Evolutionary conservation across 2,888 invertebrate species (phyloP).

Genomic region (Drosophila yooni): DNA sequence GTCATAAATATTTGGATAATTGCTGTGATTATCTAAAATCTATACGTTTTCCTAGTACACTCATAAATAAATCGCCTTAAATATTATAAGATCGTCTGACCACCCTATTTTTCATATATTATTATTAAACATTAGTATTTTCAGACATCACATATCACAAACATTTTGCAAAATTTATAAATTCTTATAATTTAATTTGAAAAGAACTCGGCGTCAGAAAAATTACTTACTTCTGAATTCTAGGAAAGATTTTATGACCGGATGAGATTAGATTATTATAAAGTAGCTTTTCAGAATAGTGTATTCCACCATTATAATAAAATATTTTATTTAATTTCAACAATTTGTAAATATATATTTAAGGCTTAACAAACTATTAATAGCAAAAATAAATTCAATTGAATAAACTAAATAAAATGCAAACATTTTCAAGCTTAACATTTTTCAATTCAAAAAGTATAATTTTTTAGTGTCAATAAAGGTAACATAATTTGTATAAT

Average conservation of each 20-base stretch:
- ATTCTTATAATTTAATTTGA: neutral
- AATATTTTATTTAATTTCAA: neutral
- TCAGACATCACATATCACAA: neutral
- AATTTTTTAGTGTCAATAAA: no score
- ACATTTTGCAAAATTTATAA: neutral
- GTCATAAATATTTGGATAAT: constrained; percentile 58
- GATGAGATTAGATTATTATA: neutral
- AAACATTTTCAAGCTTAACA: neutral
- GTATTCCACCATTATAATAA: neutral
- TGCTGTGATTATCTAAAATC: constrained; percentile 21
- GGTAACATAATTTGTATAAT: neutral
- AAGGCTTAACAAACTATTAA: neutral
- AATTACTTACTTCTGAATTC: neutral
- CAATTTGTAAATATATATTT: neutral
- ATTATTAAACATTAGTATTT: neutral
- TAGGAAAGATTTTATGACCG: neutral
- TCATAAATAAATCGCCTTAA: neutral
- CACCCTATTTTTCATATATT: neutral
- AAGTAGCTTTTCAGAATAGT: no score
- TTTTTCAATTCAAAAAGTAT: neutral
- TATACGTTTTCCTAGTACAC: neutral
- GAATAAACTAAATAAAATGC: neutral
- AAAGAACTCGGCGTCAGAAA: neutral
- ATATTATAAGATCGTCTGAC: neutral
- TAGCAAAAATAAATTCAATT: neutral